phyloP scores from a whole-genome alignment of 2,113 vertebrate species.

The Gracilinanus agilis region DNA sequence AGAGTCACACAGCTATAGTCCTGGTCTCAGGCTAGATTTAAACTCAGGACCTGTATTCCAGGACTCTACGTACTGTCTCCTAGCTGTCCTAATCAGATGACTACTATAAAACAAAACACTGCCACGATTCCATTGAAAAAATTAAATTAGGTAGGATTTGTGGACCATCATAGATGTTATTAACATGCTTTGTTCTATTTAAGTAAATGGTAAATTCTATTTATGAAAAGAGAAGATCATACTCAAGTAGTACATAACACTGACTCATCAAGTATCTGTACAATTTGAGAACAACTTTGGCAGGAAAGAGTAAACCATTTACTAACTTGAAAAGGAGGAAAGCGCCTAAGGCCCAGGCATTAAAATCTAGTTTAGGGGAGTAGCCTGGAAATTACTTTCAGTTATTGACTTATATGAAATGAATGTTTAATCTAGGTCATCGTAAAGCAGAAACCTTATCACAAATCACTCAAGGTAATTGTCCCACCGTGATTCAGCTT shows the following conservation, averaged over 20 bases:
- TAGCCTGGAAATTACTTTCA: conserved; percentile 11
- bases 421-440: conserved; percentile 10
- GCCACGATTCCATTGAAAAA: conserved; percentile 57
- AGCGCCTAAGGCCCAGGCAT: not conserved
- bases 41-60: not conserved
- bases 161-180: conserved; percentile 44
- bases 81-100: not conserved
- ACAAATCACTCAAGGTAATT: not conserved
- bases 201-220: conserved; percentile 56
- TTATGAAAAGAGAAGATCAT: conserved; percentile 16
- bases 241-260: conserved; percentile 32
- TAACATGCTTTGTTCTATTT: conserved; percentile 32
- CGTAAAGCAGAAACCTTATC: not conserved
- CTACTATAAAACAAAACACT: not conserved
- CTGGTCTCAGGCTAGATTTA: not conserved
- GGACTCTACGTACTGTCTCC: not conserved
- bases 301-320: conserved; percentile 21
- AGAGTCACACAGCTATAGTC: not conserved
- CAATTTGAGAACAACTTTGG: conserved; percentile 8
- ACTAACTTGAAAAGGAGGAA: not conserved
- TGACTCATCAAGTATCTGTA: not conserved
- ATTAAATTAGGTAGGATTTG: conserved; percentile 53
- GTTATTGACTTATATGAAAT: not conserved
- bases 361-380: not conserved
- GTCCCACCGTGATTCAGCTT: not conserved